A percentile compares a stretch with the other conserved stretches of the same genome.
Conservation (phyloP, 2,888 invertebrate species). For the Hyposoter didymator region DNA sequence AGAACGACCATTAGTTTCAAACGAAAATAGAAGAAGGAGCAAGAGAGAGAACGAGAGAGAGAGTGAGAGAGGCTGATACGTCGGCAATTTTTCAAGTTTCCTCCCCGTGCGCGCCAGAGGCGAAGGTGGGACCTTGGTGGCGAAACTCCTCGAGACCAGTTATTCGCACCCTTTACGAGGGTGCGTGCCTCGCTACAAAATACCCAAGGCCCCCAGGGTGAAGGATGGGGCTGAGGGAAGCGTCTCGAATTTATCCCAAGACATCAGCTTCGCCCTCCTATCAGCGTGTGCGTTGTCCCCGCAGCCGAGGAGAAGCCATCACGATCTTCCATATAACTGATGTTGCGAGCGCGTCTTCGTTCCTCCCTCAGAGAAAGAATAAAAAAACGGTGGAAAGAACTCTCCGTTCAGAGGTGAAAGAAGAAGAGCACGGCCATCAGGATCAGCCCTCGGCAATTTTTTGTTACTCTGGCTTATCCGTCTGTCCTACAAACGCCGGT, state of each 20-base stretch:
- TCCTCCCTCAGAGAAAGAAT: conserved; percentile 13
- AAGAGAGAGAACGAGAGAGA: background rate
- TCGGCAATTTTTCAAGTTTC: conserved; percentile 59
- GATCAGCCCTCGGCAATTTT: conserved; percentile 60
- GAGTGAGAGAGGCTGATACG: conserved; percentile 36
- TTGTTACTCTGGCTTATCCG: conserved; percentile 50
- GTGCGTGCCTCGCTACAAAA: conserved; percentile 57
- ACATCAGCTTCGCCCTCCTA: conserved; percentile 45
- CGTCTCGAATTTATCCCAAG: conserved; percentile 64
- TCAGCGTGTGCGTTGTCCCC: conserved; percentile 20
- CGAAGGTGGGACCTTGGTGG: conserved; percentile 8
- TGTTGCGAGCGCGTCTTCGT: conserved; percentile 48
- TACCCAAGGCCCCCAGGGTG: conserved; percentile 40
- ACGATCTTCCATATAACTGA: conserved; percentile 48
- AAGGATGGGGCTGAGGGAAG: conserved; percentile 21
- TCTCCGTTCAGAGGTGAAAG: conserved; percentile 45
- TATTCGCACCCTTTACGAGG: conserved; percentile 61
- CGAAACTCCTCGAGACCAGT: conserved; percentile 33
- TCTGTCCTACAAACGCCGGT: conserved; percentile 21
- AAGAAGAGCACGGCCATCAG: conserved; percentile 49
- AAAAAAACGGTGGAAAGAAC: conserved; percentile 31
- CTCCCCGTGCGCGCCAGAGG: conserved; percentile 13
- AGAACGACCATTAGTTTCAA: conserved; percentile 22
- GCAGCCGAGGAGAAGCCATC: conserved; percentile 40
- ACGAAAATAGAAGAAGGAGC: background rate